These are phyloP conservation scores for Tetramorium parvispinum DNA, from an alignment of 1,140 invertebrate species.

Conservation along the genomic window DNA sequence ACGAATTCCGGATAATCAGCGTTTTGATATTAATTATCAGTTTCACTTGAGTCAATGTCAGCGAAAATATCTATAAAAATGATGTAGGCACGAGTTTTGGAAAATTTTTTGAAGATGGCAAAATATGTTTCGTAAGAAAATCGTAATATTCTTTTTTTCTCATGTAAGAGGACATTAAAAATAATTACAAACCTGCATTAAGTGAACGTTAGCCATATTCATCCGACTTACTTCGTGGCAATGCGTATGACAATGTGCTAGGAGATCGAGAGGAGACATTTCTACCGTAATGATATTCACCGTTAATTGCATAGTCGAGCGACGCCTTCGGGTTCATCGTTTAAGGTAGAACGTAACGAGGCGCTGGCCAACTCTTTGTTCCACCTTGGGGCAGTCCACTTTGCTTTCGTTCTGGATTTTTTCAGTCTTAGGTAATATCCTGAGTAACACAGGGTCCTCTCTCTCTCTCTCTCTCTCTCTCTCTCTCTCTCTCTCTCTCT, in stretches of 20 bases:
- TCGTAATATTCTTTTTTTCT: background rate
- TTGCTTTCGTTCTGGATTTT: conserved; percentile 81
- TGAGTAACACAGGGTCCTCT: conserved; percentile 71
- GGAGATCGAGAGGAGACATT: conserved; percentile 29
- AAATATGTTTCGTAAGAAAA: background rate
- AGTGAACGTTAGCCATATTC: background rate
- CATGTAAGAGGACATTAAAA: background rate
- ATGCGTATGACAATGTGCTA: background rate
- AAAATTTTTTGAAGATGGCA: background rate
- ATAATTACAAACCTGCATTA: background rate
- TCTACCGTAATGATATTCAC: conserved; percentile 77
- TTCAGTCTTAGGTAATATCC: conserved; percentile 84
- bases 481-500: background rate
- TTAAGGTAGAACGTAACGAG: conserved; percentile 73
- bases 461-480: conserved; percentile 23
- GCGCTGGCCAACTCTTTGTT: conserved; percentile 80
- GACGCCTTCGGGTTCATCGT: conserved; percentile 81
- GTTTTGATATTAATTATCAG: conserved; percentile 32
- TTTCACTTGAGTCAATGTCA: background rate
- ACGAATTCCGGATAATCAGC: background rate
- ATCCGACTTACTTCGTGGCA: background rate
- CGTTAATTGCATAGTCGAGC: conserved; percentile 81
- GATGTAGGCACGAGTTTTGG: background rate
- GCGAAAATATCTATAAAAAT: background rate
- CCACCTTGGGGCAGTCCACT: conserved; percentile 73